Percentiles rank a stretch among this genome's conserved stretches.
phyloP scores from a whole-genome alignment of 2,888 invertebrate species.

The Drosophila anceps region DNA sequence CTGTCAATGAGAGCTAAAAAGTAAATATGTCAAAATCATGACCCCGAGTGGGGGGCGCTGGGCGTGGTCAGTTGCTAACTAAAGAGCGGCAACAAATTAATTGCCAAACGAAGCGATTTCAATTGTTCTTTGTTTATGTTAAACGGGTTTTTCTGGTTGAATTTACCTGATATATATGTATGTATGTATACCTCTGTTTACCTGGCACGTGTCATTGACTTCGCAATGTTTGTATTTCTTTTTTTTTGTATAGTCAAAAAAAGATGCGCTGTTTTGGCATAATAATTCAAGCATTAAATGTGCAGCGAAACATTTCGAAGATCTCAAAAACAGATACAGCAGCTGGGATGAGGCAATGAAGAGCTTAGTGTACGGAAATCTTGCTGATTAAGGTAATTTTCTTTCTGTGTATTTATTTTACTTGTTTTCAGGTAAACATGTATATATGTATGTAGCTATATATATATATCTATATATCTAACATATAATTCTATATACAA shows the following conservation, averaged over 20 bases:
- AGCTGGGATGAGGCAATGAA: background rate
- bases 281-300: conserved; percentile 42
- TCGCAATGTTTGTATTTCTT: conserved; percentile 39
- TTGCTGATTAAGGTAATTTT: background rate
- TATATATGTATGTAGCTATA: background rate
- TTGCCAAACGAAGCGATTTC: conserved; percentile 65
- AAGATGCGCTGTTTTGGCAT: conserved; percentile 16
- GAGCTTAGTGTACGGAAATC: background rate
- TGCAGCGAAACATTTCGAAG: conserved; percentile 13
- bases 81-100: conserved; percentile 50
- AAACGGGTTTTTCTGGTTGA: conserved; percentile 53
- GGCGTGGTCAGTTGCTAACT: conserved; percentile 12
- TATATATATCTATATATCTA: background rate
- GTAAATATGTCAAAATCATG: conserved; percentile 74
- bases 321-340: conserved; percentile 21
- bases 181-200: conserved; percentile 11
- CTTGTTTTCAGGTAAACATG: background rate
- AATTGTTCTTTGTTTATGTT: conserved; percentile 53
- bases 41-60: background rate
- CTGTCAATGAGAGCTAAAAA: conserved; percentile 32
- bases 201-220: conserved; percentile 63
- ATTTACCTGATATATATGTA: conserved; percentile 47
- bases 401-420: background rate
- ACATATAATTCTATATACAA: background rate
- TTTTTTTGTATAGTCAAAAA: conserved; percentile 18